Evolutionary conservation across 2,113 vertebrate species (phyloP), one percentile per base, ranked within the genome.

Genomic region (Myocastor coypus): DNA sequence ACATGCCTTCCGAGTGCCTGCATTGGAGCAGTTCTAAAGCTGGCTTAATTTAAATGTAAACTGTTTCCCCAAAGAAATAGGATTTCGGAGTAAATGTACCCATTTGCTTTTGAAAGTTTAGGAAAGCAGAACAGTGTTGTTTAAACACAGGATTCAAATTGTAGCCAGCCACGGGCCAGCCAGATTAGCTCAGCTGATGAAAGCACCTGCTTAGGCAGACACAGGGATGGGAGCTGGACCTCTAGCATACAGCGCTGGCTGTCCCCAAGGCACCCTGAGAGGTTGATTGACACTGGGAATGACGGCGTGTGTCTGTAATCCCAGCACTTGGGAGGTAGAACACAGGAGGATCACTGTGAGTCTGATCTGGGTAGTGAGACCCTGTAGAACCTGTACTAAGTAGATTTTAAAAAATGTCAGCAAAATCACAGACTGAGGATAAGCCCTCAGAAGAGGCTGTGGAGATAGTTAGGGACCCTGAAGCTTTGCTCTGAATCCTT

Each of bases 101-200:
- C 11, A 83, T 93, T 94, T 89, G 10, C 10, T 82, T 73, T 80
- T 71, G 11, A 94, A 69, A 52, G n/a, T 87, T 94, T 80, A 92
- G 14, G 46, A 89, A 89, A 89, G 17, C 14, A 86, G 2, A 63
- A 20, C 3, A 85, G 37, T 26, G 32, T 75, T 30, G 63, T 89
- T 71, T 28, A 63, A 80, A 63, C 75, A 46, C 37, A 42, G 40
- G 69, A 16, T 91, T 71, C n/a, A 78, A 37, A 57, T 88, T 83
- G 14, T 59, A 85, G 28, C 6, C 32, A 63, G 5, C 78, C 19
- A 57, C 5, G 16, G 55, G 55, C 17, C 17, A 16, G 16, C 4
- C 55, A 57, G 16, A 57, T 57, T 57, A 57, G 55, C 55, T 57
- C 55, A 19, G 55, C 55, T 5, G 16, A 57, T 16, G 5, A 57